These are phyloP conservation scores for Drosophila koepferae DNA, from an alignment of 2,888 invertebrate species.

Conservation along the genomic window DNA sequence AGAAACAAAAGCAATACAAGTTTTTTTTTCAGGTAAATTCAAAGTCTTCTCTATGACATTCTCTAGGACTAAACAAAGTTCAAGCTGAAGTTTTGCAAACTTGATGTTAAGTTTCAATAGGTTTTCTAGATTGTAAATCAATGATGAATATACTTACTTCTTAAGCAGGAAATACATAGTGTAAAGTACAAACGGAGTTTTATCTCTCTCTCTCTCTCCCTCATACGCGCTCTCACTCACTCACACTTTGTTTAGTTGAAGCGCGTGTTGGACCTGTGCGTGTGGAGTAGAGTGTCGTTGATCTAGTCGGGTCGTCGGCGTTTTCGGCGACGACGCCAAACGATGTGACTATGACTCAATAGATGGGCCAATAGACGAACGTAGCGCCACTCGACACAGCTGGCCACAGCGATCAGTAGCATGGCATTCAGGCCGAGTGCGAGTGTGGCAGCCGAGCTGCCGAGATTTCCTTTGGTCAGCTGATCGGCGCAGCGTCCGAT, in stretches of 20 bases:
- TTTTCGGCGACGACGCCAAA: slow-evolving; percentile 66
- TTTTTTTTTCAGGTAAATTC: no score
- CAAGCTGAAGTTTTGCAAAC: not conserved
- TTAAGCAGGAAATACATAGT: slow-evolving; percentile 41
- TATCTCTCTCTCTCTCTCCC: no score
- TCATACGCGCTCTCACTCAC: no score
- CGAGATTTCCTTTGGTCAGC: slow-evolving; percentile 88
- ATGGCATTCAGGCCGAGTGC: slow-evolving; percentile 81
- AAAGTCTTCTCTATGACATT: not conserved
- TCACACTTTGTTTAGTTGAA: not conserved
- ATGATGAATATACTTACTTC: slow-evolving; percentile 48
- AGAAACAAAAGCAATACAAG: no score
- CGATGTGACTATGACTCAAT: slow-evolving; percentile 54
- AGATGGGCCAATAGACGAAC: slow-evolving; percentile 53
- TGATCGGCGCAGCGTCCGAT: slow-evolving; percentile 90
- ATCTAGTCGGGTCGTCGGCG: slow-evolving; percentile 58
- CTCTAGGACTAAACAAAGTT: not conserved
- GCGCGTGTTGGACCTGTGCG: not conserved
- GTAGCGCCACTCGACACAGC: slow-evolving; percentile 70
- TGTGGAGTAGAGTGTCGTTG: not conserved
- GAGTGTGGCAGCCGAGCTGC: slow-evolving; percentile 85
- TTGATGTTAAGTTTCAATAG: not conserved
- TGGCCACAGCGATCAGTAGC: slow-evolving; percentile 78
- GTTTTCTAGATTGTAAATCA: not conserved
- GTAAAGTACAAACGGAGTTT: slow-evolving; percentile 39